Percentiles rank a stretch among this genome's conserved stretches.
These are phyloP conservation scores for Rousettus madagascariensis DNA, from an alignment of 2,797 vertebrate species.

Conservation along the genomic window DNA sequence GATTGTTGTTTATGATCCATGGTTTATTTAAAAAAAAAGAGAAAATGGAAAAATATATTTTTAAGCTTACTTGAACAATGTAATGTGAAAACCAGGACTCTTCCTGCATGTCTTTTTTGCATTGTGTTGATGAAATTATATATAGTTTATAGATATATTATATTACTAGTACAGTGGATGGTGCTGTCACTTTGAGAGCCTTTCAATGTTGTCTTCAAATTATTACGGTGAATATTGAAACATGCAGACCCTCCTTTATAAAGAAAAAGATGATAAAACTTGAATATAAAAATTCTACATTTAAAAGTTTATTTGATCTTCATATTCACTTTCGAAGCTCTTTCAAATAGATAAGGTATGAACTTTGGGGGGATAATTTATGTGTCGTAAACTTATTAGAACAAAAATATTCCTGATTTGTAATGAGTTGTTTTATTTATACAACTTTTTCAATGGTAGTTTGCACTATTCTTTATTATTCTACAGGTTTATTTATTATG, in stretches of 20 bases:
- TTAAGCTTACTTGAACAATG: conserved; percentile 94
- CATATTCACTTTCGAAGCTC: conserved; percentile 78
- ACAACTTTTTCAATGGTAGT: conserved; percentile 83
- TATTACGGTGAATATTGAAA: conserved; percentile 78
- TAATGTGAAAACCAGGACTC: conserved; percentile 92
- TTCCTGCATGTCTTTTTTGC: conserved; percentile 94
- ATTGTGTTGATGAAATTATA: conserved; percentile 83
- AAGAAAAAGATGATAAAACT: conserved; percentile 81
- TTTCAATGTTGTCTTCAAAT: conserved; percentile 83
- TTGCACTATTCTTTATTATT: conserved; percentile 87
- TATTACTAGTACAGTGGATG: conserved; percentile 86
- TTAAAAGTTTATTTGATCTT: conserved; percentile 80
- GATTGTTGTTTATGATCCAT: conserved; percentile 90
- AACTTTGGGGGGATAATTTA: conserved; percentile 84
- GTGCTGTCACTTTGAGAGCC: conserved; percentile 86
- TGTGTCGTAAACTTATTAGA: conserved; percentile 82
- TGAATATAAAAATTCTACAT: conserved; percentile 83
- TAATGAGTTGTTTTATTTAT: conserved; percentile 85
- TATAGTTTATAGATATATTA: conserved; percentile 84
- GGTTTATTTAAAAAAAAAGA: conserved; percentile 86
- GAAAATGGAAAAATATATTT: conserved; percentile 82
- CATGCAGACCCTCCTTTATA: conserved; percentile 79
- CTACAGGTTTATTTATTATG: conserved; percentile 84
- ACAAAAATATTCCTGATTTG: conserved; percentile 83
- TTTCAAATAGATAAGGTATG: conserved; percentile 80